phyloP scores from a whole-genome alignment of 1,140 invertebrate species.

The Steinernema feltiae region DNA sequence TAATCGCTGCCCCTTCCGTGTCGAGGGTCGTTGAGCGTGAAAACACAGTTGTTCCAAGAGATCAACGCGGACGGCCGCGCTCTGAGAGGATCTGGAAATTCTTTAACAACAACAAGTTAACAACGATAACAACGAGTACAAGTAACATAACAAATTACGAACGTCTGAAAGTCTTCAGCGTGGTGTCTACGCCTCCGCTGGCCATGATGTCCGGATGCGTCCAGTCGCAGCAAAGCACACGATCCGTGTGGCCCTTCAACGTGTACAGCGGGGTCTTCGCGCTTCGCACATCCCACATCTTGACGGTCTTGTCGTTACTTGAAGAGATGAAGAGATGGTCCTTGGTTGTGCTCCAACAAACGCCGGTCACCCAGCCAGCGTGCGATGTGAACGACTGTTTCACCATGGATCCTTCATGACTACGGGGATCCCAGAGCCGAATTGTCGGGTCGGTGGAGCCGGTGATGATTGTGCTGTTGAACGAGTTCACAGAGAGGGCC shows the following conservation, averaged over 20 bases:
- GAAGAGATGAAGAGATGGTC: slow-evolving; percentile 85
- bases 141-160: neutral
- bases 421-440: slow-evolving; percentile 81
- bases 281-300: slow-evolving; percentile 87
- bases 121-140: neutral
- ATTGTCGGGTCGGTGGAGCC: slow-evolving; percentile 82
- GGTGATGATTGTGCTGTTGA: slow-evolving; percentile 71
- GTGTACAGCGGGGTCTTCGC: slow-evolving; percentile 85
- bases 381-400: slow-evolving; percentile 83
- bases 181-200: slow-evolving; percentile 87
- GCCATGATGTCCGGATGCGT: slow-evolving; percentile 75
- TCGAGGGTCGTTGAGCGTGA: neutral
- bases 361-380: slow-evolving; percentile 79
- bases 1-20: neutral
- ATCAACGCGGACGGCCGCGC: neutral
- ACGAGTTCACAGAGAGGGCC: slow-evolving; percentile 73
- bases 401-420: slow-evolving; percentile 75
- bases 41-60: neutral
- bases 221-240: slow-evolving; percentile 89
- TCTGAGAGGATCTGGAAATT: neutral
- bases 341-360: slow-evolving; percentile 78
- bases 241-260: slow-evolving; percentile 84
- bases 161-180: slow-evolving; percentile 51
- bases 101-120: neutral
- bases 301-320: slow-evolving; percentile 80